Conservation (phyloP, 2,113 vertebrate species). For the Dipodomys spectabilis region DNA sequence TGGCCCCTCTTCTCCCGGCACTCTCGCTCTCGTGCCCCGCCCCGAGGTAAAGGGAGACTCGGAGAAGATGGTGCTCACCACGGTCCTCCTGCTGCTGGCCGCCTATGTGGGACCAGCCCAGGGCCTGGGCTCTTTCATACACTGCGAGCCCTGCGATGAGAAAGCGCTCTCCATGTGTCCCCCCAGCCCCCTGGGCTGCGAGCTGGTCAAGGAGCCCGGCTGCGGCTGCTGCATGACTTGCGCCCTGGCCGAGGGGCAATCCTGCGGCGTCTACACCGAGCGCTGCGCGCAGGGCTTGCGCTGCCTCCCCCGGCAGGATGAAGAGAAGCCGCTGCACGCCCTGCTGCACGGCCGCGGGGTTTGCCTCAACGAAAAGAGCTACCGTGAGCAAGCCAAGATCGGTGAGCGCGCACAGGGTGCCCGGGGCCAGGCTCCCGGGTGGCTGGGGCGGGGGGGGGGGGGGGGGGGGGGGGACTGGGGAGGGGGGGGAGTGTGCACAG, state of each 20-base stretch:
- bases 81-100: constrained; percentile 90
- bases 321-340: constrained; percentile 98
- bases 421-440: constrained; percentile 29
- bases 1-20: constrained; percentile 31
- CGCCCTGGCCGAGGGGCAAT: constrained; percentile 95
- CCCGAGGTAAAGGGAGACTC: constrained; percentile 70
- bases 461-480: background rate
- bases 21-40: constrained; percentile 76
- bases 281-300: constrained; percentile 95
- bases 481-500: background rate
- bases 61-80: constrained; percentile 87
- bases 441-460: constrained; percentile 40
- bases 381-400: constrained; percentile 91
- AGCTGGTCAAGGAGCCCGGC: constrained; percentile 98
- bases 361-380: constrained; percentile 97
- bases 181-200: constrained; percentile 94
- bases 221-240: constrained; percentile 99
- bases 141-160: constrained; percentile 97
- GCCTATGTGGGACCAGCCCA: constrained; percentile 90
- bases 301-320: constrained; percentile 95
- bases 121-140: constrained; percentile 94
- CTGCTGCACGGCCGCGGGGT: constrained; percentile 96
- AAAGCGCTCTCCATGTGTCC: constrained; percentile 97
- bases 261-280: constrained; percentile 98
- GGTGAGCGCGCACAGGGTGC: constrained; percentile 89